Percentiles rank a stretch among this genome's conserved stretches.
Conservation (phyloP, 2,797 vertebrate species). For the Novumbra hubbsi region DNA sequence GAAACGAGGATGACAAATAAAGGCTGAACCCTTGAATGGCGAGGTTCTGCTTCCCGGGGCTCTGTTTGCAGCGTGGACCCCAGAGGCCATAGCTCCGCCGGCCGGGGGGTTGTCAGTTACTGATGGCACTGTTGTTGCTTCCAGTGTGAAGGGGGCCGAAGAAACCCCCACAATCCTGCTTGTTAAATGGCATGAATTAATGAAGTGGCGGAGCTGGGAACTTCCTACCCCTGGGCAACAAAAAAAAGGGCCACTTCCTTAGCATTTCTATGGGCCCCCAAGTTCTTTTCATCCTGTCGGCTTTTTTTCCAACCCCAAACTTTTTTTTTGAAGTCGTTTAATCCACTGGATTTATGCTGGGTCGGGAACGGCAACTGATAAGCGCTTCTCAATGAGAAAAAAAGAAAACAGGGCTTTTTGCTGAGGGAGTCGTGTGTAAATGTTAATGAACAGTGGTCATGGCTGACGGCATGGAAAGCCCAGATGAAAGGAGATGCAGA, state of each 20-base stretch:
- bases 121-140: conserved; percentile 68
- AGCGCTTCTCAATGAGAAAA: conserved; percentile 59
- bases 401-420: conserved; percentile 41
- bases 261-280: conserved; percentile 73
- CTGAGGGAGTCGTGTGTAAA: conserved; percentile 48
- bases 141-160: conserved; percentile 69
- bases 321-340: conserved; percentile 68
- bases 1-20: conserved; percentile 74
- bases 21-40: conserved; percentile 65
- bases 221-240: conserved; percentile 70
- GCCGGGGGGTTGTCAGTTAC: conserved; percentile 76
- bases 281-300: conserved; percentile 74
- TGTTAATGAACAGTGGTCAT: conserved; percentile 50
- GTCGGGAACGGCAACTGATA: conserved; percentile 71
- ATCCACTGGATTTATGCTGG: conserved; percentile 70
- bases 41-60: conserved; percentile 68
- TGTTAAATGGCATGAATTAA: conserved; percentile 83
- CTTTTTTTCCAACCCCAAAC: conserved; percentile 34
- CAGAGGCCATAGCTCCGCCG: conserved; percentile 68
- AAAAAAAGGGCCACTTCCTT: conserved; percentile 69
- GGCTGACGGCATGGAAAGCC: conserved; percentile 56
- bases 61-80: conserved; percentile 73
- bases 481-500: conserved; percentile 63
- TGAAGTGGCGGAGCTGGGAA: conserved; percentile 81
- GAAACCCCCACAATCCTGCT: conserved; percentile 71